Evolutionary conservation across 2,888 invertebrate species (phyloP).

Genomic region (Rosalia funebris): DNA sequence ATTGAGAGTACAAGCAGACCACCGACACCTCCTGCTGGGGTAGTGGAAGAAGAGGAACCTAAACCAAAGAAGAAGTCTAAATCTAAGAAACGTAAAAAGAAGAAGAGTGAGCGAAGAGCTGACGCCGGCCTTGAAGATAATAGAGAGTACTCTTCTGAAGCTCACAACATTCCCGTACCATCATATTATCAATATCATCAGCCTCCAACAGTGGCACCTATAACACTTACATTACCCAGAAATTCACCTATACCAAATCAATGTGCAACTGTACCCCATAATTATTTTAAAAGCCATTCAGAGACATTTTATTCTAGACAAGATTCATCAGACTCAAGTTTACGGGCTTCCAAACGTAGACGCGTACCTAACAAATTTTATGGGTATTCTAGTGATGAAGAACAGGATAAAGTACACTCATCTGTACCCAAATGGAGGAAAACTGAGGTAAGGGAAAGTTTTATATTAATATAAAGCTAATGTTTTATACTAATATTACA

Average conservation of each 20-base stretch:
- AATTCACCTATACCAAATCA: constrained; percentile 52
- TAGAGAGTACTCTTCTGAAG: constrained; percentile 60
- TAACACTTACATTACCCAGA: constrained; percentile 55
- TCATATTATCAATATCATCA: constrained; percentile 53
- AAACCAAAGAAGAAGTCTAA: constrained; percentile 73
- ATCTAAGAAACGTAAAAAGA: constrained; percentile 65
- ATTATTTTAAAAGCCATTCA: constrained; percentile 31
- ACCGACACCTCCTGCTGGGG: constrained; percentile 68
- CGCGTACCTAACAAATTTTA: constrained; percentile 87
- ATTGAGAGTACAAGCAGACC: constrained; percentile 72
- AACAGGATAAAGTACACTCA: constrained; percentile 67
- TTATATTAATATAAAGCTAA: constrained; percentile 21
- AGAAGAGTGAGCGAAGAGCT: constrained; percentile 61
- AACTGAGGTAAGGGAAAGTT: constrained; percentile 64
- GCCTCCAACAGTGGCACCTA: constrained; percentile 53
- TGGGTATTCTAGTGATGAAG: constrained; percentile 88
- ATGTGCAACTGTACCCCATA: constrained; percentile 30
- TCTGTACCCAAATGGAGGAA: constrained; percentile 80
- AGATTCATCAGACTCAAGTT: constrained; percentile 66
- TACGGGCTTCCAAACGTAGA: constrained; percentile 80
- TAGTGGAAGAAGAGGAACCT: constrained; percentile 63
- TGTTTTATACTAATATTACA: no score
- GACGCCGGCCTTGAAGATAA: constrained; percentile 61
- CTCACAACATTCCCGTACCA: constrained; percentile 63
- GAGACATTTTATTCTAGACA: constrained; percentile 31